Conservation (phyloP, 1,140 invertebrate species). For the Bathynomus jamesi region DNA sequence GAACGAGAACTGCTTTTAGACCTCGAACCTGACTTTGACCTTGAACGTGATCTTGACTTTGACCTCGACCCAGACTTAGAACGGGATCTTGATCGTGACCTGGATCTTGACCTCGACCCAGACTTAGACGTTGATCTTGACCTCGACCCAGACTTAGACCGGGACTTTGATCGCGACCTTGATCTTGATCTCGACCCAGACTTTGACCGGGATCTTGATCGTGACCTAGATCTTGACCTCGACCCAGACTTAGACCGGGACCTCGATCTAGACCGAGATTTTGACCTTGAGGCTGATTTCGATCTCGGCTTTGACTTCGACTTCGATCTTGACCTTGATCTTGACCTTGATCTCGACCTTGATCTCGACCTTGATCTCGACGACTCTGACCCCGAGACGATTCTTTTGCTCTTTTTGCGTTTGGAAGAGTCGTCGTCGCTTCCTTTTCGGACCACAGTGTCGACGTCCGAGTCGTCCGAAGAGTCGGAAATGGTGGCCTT, state of each 20-base stretch:
- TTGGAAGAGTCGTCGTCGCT: slow-evolving; percentile 47
- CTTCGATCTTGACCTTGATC: slow-evolving; percentile 33
- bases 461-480: slow-evolving; percentile 65
- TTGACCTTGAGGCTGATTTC: slow-evolving; percentile 41
- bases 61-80: slow-evolving; percentile 41
- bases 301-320: slow-evolving; percentile 42
- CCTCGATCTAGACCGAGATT: slow-evolving; percentile 43
- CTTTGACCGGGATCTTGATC: slow-evolving; percentile 40
- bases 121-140: slow-evolving; percentile 40
- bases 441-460: slow-evolving; percentile 40
- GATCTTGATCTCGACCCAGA: slow-evolving; percentile 44
- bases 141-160: slow-evolving; percentile 36
- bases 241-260: slow-evolving; percentile 42
- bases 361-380: slow-evolving; percentile 24
- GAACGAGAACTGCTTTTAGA: slow-evolving; percentile 6
- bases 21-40: slow-evolving; percentile 6
- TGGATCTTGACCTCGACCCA: slow-evolving; percentile 42
- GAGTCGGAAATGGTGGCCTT: slow-evolving; percentile 91
- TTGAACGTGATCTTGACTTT: slow-evolving; percentile 29
- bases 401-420: slow-evolving; percentile 36
- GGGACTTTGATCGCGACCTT: slow-evolving; percentile 41
- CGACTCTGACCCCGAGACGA: slow-evolving; percentile 44
- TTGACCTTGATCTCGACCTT: slow-evolving; percentile 23
- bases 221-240: slow-evolving; percentile 41
- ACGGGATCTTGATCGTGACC: slow-evolving; percentile 46